Base-by-base conservation (phyloP, 35 echinoderm and acorn worm genomes). In the Lytechinus pictus region DNA sequence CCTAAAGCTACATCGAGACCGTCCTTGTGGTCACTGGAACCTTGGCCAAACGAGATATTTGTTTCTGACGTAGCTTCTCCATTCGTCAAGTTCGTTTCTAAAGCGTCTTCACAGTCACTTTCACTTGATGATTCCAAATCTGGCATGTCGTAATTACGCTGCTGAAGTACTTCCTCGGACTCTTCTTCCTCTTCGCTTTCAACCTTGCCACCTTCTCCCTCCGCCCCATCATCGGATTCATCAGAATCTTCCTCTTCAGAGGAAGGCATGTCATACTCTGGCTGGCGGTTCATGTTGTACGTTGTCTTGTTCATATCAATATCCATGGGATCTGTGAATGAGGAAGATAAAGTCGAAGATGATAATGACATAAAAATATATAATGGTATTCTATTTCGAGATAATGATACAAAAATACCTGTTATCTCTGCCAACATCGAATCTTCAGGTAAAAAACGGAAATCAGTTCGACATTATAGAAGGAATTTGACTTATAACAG, bases 221-320 rank as follows among this genome's bases (percentile, higher is more conserved):
- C 87, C 5, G 95, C 86, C 14, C 95, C 52, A 93, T 86, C 96
- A 61, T 94, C 91, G 13, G 94, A 95, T 10, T 97, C 96, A 8
- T 94, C 92, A 8, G 54, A 29, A 28, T 95, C 93, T 9, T 96
- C 97, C 1, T 33, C 52, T 2, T 95, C 96, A 9, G 94, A 96
- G 5, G 87, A 72, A 9, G 98, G 98, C 57, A 97, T 94, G 72
- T 95, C 92, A 79, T 99, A 99, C 16, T 8, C 55, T 27, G 97
- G 97, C 79, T 97, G 97, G 28, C 97, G 87, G 91, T 99, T 98
- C 56, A 96, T 91, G 55, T 99, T 99, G 87, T 95, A 97, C 9
- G 97, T 95, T 89, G 92, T 97, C 96, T 55, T 96, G 27, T 57
- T 96, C 92, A 94, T 94, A 28, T 96, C 96, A 89, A 96, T 94